A percentile compares a stretch with the other conserved stretches of the same genome.
phyloP scores from a whole-genome alignment of 2,797 vertebrate species.

The Limnodromus scolopaceus region DNA sequence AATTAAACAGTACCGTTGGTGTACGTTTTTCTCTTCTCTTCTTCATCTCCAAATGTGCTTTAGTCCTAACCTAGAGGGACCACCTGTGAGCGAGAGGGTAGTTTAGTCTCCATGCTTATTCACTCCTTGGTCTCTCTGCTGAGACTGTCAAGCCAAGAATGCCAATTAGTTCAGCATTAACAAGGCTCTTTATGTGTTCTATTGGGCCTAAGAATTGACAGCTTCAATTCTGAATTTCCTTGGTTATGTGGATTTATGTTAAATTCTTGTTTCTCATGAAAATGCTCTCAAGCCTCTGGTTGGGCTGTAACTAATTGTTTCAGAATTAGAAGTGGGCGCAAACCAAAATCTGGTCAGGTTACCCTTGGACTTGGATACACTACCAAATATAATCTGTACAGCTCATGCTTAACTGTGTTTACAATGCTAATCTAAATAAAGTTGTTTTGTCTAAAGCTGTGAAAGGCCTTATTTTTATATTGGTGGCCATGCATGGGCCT shows the following conservation, averaged over 20 bases:
- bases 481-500: neutral
- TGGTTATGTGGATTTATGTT: conserved; percentile 69
- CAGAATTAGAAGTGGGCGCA: conserved; percentile 22
- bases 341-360: conserved; percentile 47
- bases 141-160: conserved; percentile 67
- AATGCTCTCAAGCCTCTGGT: conserved; percentile 51
- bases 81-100: conserved; percentile 50
- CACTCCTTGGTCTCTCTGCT: conserved; percentile 62
- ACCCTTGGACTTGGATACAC: neutral
- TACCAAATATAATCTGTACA: neutral
- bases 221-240: conserved; percentile 67
- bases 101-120: conserved; percentile 63
- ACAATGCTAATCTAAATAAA: neutral
- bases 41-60: conserved; percentile 49
- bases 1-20: conserved; percentile 19
- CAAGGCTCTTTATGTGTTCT: conserved; percentile 71
- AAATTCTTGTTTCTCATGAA: conserved; percentile 67
- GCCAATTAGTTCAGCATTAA: conserved; percentile 73
- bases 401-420: neutral
- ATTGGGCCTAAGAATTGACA: conserved; percentile 71
- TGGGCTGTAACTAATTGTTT: conserved; percentile 56
- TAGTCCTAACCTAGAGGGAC: conserved; percentile 62
- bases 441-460: neutral
- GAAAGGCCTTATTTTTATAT: neutral
- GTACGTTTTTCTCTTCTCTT: conserved; percentile 8